These are phyloP conservation scores for Prunella fulvescens DNA, from an alignment of 2,113 vertebrate species.

Conservation along the genomic window DNA sequence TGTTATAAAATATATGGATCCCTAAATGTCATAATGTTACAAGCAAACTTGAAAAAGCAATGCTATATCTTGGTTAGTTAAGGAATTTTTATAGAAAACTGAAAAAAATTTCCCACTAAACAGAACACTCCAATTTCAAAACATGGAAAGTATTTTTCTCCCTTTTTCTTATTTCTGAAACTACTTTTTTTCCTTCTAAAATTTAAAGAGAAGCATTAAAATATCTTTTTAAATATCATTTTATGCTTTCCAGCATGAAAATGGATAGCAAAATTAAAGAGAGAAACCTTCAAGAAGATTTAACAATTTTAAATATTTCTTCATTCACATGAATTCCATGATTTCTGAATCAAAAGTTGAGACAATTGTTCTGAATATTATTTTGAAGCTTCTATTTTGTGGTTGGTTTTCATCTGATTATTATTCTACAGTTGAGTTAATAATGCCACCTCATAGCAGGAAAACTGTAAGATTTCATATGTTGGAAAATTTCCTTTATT, in stretches of 20 bases:
- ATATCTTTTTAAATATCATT: background rate
- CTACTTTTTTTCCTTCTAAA: background rate
- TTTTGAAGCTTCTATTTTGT: background rate
- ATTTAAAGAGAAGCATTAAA: background rate
- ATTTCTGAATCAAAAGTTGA: background rate
- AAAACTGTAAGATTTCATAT: background rate
- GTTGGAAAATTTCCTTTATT: background rate
- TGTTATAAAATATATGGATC: background rate
- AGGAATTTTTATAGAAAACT: background rate
- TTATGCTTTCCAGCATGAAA: background rate
- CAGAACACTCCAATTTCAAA: background rate
- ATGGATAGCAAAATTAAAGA: background rate
- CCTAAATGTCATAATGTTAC: background rate
- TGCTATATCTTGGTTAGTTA: background rate
- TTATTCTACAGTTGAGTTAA: background rate
- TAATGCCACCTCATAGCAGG: background rate
- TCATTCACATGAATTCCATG: background rate
- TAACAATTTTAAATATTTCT: background rate
- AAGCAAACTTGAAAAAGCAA: background rate
- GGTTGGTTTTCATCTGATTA: background rate
- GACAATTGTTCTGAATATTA: background rate
- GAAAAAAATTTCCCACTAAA: background rate
- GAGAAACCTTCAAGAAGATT: background rate
- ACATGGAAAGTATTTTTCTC: background rate
- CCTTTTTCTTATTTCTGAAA: background rate